phyloP scores from a whole-genome alignment of 2,113 vertebrate species.

The Columba livia region DNA sequence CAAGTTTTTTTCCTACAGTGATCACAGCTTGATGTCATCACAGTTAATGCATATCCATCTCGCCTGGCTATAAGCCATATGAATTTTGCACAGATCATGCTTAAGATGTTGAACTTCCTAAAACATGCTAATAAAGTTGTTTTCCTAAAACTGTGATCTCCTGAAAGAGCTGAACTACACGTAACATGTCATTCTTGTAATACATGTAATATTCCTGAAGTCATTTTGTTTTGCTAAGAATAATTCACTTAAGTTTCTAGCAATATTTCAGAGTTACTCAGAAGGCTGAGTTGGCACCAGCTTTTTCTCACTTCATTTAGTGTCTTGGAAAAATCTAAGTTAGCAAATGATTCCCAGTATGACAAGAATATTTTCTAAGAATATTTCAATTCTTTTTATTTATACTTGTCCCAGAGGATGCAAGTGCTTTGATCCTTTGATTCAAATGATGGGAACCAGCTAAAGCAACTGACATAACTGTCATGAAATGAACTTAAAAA shows the following conservation, averaged over 20 bases:
- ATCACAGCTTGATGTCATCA: slow-evolving; percentile 34
- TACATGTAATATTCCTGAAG: not conserved
- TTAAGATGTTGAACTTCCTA: not conserved
- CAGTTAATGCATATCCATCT: not conserved
- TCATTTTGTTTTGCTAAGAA: not conserved
- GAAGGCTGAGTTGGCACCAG: not conserved
- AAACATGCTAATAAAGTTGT: not conserved
- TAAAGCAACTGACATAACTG: slow-evolving; percentile 42
- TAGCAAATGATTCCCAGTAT: slow-evolving; percentile 44
- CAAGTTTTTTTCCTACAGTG: not conserved
- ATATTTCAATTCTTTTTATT: slow-evolving; percentile 61
- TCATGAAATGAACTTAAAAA: slow-evolving; percentile 30
- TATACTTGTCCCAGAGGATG: slow-evolving; percentile 55
- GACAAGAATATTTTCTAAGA: slow-evolving; percentile 52
- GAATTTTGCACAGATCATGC: not conserved
- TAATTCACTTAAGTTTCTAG: not conserved
- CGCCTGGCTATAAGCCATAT: fast-evolving
- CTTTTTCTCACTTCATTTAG: slow-evolving; percentile 20
- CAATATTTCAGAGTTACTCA: not conserved
- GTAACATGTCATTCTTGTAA: not conserved
- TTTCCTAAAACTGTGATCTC: not conserved
- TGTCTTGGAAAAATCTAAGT: slow-evolving; percentile 2
- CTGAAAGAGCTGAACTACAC: not conserved
- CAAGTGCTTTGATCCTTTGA: slow-evolving; percentile 51
- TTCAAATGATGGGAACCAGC: slow-evolving; percentile 59